phyloP scores from a whole-genome alignment of 2,888 invertebrate species.

The Noctua comes region DNA sequence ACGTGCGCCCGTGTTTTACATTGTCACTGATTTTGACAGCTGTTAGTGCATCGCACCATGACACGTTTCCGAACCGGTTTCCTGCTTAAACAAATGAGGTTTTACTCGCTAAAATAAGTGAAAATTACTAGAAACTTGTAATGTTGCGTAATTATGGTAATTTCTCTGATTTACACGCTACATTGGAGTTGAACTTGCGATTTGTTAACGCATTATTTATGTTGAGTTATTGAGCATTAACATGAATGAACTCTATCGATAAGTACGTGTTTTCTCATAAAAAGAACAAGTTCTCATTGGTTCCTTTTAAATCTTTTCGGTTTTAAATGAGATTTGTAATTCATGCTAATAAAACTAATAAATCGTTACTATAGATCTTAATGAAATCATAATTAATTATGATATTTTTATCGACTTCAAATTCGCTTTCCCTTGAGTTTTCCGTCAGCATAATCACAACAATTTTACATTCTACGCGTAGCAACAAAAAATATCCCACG shows the following conservation, averaged over 20 bases:
- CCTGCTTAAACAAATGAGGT: conserved; percentile 62
- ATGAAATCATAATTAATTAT: background rate
- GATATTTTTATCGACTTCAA: background rate
- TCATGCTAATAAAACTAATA: background rate
- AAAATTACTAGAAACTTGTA: conserved; percentile 71
- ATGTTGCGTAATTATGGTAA: conserved; percentile 71
- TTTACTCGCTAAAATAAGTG: conserved; percentile 64
- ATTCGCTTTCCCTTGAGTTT: conserved; percentile 29
- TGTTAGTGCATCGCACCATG: conserved; percentile 54
- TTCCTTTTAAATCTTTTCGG: background rate
- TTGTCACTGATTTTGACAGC: conserved; percentile 77
- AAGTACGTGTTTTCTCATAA: background rate
- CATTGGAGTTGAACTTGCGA: conserved; percentile 48
- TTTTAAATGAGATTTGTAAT: background rate
- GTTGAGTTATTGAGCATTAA: conserved; percentile 4
- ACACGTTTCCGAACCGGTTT: conserved; percentile 65
- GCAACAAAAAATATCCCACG: conserved; percentile 24
- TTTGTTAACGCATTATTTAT: conserved; percentile 28
- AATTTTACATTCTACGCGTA: conserved; percentile 18
- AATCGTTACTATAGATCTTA: background rate
- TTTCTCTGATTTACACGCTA: conserved; percentile 63
- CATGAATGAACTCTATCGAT: background rate
- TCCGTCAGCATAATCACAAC: conserved; percentile 1
- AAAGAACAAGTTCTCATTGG: background rate
- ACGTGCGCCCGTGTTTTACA: conserved; percentile 73